phyloP scores from a whole-genome alignment of 2,113 vertebrate species.

The Erinaceus europaeus region DNA sequence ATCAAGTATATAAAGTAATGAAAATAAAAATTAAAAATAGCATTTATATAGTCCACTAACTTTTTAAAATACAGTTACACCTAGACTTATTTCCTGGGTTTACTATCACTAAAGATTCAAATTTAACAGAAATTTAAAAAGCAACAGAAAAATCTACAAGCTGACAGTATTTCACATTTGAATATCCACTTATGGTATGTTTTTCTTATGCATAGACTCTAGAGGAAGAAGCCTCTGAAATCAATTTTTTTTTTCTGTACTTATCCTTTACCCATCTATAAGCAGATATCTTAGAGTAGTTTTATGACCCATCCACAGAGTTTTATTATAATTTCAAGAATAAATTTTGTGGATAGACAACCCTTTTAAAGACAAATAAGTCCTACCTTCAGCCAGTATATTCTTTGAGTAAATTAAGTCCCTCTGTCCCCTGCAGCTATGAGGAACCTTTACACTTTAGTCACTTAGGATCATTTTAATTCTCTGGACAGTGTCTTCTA shows the following conservation, averaged over 20 bases:
- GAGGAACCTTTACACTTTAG: background rate
- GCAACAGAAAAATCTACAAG: background rate
- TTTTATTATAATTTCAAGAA: slow-evolving; percentile 34
- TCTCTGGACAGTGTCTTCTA: background rate
- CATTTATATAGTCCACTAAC: background rate
- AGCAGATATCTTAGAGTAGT: background rate
- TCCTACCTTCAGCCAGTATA: background rate
- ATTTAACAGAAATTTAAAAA: slow-evolving; percentile 1
- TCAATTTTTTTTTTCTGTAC: background rate
- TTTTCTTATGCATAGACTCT: background rate
- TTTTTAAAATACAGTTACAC: background rate
- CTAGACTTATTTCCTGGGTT: background rate
- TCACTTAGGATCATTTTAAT: background rate
- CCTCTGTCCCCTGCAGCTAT: background rate
- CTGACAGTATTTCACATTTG: background rate
- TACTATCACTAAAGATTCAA: slow-evolving; percentile 7
- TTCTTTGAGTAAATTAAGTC: slow-evolving; percentile 26
- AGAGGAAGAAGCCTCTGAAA: background rate
- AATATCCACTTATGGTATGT: background rate
- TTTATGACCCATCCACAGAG: background rate
- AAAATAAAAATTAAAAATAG: too few relatives aligned
- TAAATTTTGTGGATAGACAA: background rate
- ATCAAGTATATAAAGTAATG: too few relatives aligned
- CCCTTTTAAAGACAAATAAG: background rate
- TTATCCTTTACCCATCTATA: background rate